A percentile compares a stretch with the other conserved stretches of the same genome.
These are phyloP conservation scores for Hirtodrosophila trivittata DNA, from an alignment of 2,888 invertebrate genomes.

Conservation along the genomic window DNA sequence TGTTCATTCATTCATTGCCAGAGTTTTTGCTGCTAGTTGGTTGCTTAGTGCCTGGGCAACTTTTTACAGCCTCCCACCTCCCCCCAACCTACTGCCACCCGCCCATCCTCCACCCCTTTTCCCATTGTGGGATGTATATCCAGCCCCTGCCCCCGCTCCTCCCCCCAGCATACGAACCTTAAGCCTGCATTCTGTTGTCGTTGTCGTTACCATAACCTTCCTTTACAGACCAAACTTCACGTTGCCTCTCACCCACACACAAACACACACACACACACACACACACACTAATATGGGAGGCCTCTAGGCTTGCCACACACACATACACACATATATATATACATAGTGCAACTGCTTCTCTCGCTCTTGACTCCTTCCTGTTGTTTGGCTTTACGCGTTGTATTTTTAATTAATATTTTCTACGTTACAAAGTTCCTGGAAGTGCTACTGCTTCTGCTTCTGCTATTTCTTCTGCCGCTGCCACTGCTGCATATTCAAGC, in stretches of 20 bases:
- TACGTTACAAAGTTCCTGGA: slow-evolving; percentile 47
- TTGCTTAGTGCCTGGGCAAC: slow-evolving; percentile 56
- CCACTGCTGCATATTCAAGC: slow-evolving; percentile 34
- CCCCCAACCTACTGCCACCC: background rate
- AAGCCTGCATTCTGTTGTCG: slow-evolving; percentile 9
- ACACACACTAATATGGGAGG: background rate
- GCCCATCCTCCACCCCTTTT: no score
- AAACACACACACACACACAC: slow-evolving; percentile 1
- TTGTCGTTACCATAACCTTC: slow-evolving; percentile 41
- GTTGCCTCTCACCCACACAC: slow-evolving; percentile 7
- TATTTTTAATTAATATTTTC: slow-evolving; percentile 71
- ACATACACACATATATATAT: background rate
- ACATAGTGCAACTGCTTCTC: background rate
- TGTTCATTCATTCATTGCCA: slow-evolving; percentile 67
- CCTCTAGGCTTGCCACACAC: no score
- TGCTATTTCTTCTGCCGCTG: no score
- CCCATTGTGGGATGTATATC: no score
- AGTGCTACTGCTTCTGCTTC: no score
- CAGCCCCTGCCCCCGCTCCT: no score
- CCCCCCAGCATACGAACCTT: background rate
- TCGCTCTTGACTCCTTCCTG: no score
- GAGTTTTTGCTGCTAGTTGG: slow-evolving; percentile 61
- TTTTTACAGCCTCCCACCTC: slow-evolving; percentile 15
- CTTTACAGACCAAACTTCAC: slow-evolving; percentile 24
- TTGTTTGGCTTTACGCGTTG: slow-evolving; percentile 31